Percentiles rank a stretch among this genome's conserved stretches.
Conservation (phyloP, 1,140 invertebrate species). For the Drosophila kanapiae region DNA sequence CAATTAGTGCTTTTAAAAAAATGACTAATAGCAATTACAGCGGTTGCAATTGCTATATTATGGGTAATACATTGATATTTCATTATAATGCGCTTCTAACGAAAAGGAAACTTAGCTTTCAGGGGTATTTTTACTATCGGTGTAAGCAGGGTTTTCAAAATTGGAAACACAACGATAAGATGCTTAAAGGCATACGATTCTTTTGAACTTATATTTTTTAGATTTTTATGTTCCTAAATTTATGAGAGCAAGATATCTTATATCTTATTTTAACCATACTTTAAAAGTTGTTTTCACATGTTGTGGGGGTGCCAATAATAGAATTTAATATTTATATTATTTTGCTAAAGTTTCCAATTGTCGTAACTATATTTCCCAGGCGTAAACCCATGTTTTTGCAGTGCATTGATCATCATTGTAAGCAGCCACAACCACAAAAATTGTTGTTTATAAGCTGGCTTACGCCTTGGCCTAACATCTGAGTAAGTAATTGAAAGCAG, state of each 20-base stretch:
- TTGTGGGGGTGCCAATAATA: background rate
- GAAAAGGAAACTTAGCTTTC: slow-evolving; percentile 56
- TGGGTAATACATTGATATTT: background rate
- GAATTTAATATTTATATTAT: too few species aligned
- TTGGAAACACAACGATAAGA: too few species aligned
- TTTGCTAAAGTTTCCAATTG: slow-evolving; percentile 59
- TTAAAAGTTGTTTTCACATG: background rate
- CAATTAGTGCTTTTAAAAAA: slow-evolving; percentile 4
- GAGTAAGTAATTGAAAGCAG: slow-evolving; percentile 39
- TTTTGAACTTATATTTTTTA: background rate
- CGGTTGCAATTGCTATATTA: slow-evolving; percentile 30
- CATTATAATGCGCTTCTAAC: slow-evolving; percentile 51
- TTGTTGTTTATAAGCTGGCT: slow-evolving; percentile 42
- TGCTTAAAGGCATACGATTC: too few species aligned
- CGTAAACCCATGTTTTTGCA: slow-evolving; percentile 49
- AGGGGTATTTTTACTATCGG: background rate
- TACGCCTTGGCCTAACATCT: slow-evolving; percentile 69
- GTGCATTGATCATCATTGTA: slow-evolving; percentile 30
- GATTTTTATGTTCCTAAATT: too few species aligned
- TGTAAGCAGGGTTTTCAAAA: background rate
- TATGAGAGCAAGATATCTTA: too few species aligned
- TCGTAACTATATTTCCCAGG: slow-evolving; percentile 41
- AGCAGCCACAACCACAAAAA: slow-evolving; percentile 53
- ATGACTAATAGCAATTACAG: slow-evolving; percentile 16
- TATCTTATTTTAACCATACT: background rate